phyloP scores from a whole-genome alignment of 2,797 vertebrate species.

The Ataeniobius toweri region DNA sequence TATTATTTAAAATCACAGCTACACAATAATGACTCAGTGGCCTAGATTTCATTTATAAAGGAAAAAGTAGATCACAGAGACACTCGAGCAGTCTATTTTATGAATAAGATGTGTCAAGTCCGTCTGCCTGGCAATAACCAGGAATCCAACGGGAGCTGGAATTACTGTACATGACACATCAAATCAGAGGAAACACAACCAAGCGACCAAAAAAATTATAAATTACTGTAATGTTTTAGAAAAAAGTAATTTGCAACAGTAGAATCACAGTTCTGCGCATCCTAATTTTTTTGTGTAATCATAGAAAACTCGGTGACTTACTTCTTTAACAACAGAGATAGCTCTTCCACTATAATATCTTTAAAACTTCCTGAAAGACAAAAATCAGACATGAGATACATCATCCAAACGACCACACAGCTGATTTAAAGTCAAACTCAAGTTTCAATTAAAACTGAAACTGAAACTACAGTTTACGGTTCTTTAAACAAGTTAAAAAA shows the following conservation, averaged over 20 bases:
- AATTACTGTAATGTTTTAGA: not conserved
- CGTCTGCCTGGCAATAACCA: not conserved
- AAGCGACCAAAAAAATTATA: not conserved
- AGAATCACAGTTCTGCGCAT: not conserved
- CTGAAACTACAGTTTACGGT: not conserved
- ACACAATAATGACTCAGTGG: no score
- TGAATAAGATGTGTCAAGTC: not conserved
- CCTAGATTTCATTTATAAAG: no score
- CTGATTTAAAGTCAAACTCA: not conserved
- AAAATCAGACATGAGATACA: not conserved
- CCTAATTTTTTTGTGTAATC: not conserved
- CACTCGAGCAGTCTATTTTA: not conserved
- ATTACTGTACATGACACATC: not conserved
- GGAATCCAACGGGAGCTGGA: not conserved
- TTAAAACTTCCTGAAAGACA: not conserved
- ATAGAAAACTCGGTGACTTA: not conserved
- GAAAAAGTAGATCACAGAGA: no score
- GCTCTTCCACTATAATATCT: slow-evolving; percentile 1
- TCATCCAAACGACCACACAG: not conserved
- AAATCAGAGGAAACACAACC: not conserved
- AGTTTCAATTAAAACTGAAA: not conserved
- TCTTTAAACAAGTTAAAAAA: not conserved
- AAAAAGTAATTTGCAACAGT: not conserved
- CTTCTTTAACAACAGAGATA: not conserved
- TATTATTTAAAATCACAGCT: no score